Conservation (phyloP, 1,140 invertebrate species). For the Zaprionus nigranus region DNA sequence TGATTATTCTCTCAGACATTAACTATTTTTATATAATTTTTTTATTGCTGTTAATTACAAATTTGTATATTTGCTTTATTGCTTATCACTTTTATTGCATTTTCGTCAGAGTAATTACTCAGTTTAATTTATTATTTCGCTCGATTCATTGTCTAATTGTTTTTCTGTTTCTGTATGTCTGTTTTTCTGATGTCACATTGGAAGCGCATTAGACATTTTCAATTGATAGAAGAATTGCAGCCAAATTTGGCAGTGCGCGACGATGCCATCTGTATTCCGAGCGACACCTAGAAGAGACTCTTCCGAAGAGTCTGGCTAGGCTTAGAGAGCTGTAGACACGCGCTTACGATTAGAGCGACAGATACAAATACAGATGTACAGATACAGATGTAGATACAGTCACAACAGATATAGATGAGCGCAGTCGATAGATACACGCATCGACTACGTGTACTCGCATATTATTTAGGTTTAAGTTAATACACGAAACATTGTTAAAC, state of each 20-base stretch:
- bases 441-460: constrained; percentile 39
- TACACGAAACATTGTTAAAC: not conserved
- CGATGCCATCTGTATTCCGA: constrained; percentile 25
- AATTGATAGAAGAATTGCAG: constrained; percentile 69
- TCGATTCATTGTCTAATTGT: constrained; percentile 49
- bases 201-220: constrained; percentile 52
- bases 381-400: constrained; percentile 21
- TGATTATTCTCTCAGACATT: not conserved
- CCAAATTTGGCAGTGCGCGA: constrained; percentile 52
- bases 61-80: constrained; percentile 6
- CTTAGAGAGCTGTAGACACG: constrained; percentile 53
- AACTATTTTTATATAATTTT: constrained; percentile 12
- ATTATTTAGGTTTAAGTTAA: not conserved
- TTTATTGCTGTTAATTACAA: not conserved
- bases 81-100: constrained; percentile 15
- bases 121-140: constrained; percentile 33
- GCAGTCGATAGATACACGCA: constrained; percentile 22
- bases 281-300: constrained; percentile 36
- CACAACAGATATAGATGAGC: constrained; percentile 1
- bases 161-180: constrained; percentile 18
- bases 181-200: constrained; percentile 33
- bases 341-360: constrained; percentile 53
- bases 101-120: constrained; percentile 28
- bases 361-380: constrained; percentile 25
- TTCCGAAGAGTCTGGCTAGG: constrained; percentile 10